Base-by-base conservation (phyloP, 1,140 invertebrate genomes). In the Diplogasteroides magnus region DNA sequence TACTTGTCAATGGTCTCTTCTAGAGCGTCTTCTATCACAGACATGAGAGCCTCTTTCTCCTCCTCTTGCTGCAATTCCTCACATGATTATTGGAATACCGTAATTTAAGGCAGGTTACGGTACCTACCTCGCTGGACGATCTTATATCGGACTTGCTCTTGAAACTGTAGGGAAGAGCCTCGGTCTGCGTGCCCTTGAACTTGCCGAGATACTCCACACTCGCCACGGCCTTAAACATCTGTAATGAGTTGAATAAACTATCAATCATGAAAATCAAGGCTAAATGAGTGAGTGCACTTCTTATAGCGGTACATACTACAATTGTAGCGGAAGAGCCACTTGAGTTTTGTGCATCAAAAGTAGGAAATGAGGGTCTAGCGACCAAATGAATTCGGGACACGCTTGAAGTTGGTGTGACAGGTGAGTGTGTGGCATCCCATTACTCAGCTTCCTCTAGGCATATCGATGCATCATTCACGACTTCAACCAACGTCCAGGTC, bases 1-100 rank as follows among this genome's bases (percentile, higher is more conserved):
- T 74, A 74, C 14, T 66, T 58, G 60, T 74, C 73, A 28, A 74
- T 67, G 11, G 73, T 74, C 62, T 74, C 73, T 1, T 57, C 69
- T 19, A 74, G 66, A 31, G 73, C 73, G 29, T 69, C 55, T 31
- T 61, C 56, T 6, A 70, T 70, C 11, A 61, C 68, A 2, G 32
- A 31, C 48, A 57, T 31, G 23, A 70, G 31, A 28, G 23, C 68
- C 48, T 58, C 26, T n/a, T 66, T 64, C 19, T 70, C 68, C 19
- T 48, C 27, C 28, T 68, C 28, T n/a, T n/a, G n/a, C 68, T 70
- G 68, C 31, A 70, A 69, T 48, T 6, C 37, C n/a, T n/a, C n/a
- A n/a, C n/a, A n/a, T n/a, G n/a, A n/a, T n/a, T n/a, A n/a, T n/a
- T n/a, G n/a, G n/a, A n/a, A n/a, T n/a, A n/a, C n/a, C n/a, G n/a